These are phyloP conservation scores for Zeus faber DNA, from an alignment of 2,113 vertebrate species.

Conservation along the genomic window DNA sequence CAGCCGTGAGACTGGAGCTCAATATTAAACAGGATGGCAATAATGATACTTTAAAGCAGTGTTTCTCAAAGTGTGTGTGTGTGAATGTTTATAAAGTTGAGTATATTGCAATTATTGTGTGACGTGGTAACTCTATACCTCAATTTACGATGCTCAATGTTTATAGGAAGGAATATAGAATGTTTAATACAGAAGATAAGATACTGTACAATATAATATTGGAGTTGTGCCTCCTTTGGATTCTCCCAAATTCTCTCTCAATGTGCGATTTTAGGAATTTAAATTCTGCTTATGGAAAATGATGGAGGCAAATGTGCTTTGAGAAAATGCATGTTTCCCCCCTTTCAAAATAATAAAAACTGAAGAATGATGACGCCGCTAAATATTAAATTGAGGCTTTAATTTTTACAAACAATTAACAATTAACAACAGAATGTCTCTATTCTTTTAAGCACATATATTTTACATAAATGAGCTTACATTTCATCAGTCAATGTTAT, in stretches of 20 bases:
- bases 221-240: too few species aligned
- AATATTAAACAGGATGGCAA: neutral
- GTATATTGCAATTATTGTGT: too few species aligned
- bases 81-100: too few species aligned
- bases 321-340: neutral
- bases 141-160: neutral
- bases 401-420: neutral
- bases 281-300: too few species aligned
- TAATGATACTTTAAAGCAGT: neutral
- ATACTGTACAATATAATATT: too few species aligned
- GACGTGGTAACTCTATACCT: neutral
- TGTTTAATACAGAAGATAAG: too few species aligned
- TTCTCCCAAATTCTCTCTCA: too few species aligned
- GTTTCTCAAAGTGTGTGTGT: neutral
- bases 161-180: neutral
- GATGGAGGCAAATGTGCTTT: neutral
- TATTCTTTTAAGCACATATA: too few species aligned
- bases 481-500: neutral
- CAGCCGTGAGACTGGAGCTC: neutral
- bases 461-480: neutral
- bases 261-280: too few species aligned
- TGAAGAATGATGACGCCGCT: neutral
- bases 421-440: neutral
- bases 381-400: neutral
- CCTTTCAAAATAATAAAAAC: neutral